These are phyloP conservation scores for Hyles lineata DNA, from an alignment of 2,888 invertebrate species.

Conservation along the genomic window DNA sequence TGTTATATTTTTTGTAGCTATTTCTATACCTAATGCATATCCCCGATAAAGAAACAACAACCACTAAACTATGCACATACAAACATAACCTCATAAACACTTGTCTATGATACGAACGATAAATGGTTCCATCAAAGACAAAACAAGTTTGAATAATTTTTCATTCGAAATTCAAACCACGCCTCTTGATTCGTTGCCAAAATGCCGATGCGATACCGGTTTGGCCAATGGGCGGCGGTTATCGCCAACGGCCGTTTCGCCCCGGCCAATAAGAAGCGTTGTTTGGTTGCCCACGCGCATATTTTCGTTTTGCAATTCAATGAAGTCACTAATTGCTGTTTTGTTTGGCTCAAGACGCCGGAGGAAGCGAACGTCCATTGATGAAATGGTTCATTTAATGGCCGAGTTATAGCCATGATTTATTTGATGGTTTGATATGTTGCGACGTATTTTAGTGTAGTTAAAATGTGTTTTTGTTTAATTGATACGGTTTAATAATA, in stretches of 20 bases:
- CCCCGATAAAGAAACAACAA: background rate
- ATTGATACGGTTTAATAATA: background rate
- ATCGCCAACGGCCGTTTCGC: slow-evolving; percentile 52
- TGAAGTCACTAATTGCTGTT: slow-evolving; percentile 71
- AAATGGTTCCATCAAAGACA: slow-evolving; percentile 28
- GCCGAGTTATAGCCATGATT: slow-evolving; percentile 33
- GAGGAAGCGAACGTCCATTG: slow-evolving; percentile 48
- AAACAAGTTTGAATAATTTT: slow-evolving; percentile 29
- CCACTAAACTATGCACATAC: slow-evolving; percentile 11
- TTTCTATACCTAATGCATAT: background rate
- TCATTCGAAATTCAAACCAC: slow-evolving; percentile 51
- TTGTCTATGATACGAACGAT: slow-evolving; percentile 31
- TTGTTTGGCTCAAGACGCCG: slow-evolving; percentile 59
- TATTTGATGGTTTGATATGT: slow-evolving; percentile 13
- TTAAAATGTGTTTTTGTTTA: slow-evolving; percentile 25
- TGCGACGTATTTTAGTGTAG: background rate
- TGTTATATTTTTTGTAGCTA: no score
- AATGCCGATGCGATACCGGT: slow-evolving; percentile 57
- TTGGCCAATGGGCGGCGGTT: slow-evolving; percentile 58
- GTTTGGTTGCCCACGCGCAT: slow-evolving; percentile 71
- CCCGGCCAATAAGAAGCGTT: slow-evolving; percentile 58
- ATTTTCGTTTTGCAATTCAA: slow-evolving; percentile 73
- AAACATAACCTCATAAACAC: slow-evolving; percentile 28
- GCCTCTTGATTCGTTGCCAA: slow-evolving; percentile 79
- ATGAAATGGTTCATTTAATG: slow-evolving; percentile 49